Conservation (phyloP, 1,140 invertebrate species). For the Oppia nitens region DNA sequence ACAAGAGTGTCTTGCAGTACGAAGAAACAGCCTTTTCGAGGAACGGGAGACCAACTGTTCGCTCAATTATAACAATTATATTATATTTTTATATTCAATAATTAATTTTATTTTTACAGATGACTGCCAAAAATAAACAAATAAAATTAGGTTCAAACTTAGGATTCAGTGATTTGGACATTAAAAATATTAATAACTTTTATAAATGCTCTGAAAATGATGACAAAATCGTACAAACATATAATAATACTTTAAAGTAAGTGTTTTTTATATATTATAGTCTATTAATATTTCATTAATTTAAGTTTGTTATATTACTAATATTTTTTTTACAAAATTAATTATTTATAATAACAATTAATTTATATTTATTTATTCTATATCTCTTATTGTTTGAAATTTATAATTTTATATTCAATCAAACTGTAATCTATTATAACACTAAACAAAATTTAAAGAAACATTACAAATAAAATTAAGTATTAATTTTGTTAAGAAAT, state of each 20-base stretch:
- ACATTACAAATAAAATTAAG: too few relatives aligned
- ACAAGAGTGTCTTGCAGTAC: slow-evolving; percentile 15
- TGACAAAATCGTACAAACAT: background rate
- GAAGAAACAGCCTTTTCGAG: slow-evolving; percentile 14
- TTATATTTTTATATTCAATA: background rate
- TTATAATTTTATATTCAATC: too few relatives aligned
- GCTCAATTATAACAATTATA: background rate
- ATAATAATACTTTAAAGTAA: background rate
- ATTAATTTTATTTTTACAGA: background rate
- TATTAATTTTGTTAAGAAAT: too few relatives aligned
- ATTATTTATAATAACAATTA: too few relatives aligned
- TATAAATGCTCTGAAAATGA: background rate
- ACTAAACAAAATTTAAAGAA: too few relatives aligned
- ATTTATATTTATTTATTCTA: too few relatives aligned
- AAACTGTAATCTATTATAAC: too few relatives aligned
- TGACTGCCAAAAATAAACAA: background rate
- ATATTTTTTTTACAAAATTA: too few relatives aligned
- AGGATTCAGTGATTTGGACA: background rate
- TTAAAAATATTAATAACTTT: background rate
- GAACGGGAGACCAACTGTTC: slow-evolving; percentile 1
- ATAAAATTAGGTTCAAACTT: background rate
- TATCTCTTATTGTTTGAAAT: too few relatives aligned
- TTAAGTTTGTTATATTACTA: too few relatives aligned
- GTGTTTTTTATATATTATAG: too few relatives aligned
- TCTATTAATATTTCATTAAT: too few relatives aligned